A percentile compares a stretch with the other conserved stretches of the same genome.
Evolutionary conservation across 1,140 invertebrate species (phyloP).

Genomic region (Calliopsis andreniformis): DNA sequence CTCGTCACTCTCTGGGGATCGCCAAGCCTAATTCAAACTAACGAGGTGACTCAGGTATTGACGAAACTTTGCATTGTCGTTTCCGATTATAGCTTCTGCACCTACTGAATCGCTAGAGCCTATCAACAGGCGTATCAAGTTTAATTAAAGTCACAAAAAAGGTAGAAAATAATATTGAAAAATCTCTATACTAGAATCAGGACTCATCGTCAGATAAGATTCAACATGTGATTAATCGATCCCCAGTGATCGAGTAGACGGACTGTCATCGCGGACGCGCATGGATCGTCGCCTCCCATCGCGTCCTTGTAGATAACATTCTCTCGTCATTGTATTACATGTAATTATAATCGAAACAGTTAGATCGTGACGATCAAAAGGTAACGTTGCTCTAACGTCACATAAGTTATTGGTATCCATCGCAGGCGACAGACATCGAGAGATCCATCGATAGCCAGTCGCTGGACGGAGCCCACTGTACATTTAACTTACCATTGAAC

Average conservation of each 20-base stretch:
- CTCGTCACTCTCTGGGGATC: background rate
- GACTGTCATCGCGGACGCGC: background rate
- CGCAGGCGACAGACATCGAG: background rate
- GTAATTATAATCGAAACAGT: constrained; percentile 22
- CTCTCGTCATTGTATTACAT: constrained; percentile 33
- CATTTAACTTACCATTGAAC: constrained; percentile 37
- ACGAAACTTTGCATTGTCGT: too few relatives aligned
- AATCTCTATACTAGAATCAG: too few relatives aligned
- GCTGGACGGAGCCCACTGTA: constrained; percentile 41
- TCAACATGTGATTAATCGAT: too few relatives aligned
- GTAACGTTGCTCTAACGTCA: constrained; percentile 13
- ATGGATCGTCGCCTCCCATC: constrained; percentile 22
- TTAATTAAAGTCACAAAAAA: too few relatives aligned
- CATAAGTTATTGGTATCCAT: constrained; percentile 37
- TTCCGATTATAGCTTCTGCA: too few relatives aligned
- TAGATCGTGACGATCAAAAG: background rate
- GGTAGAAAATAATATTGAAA: too few relatives aligned
- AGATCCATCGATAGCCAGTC: too few relatives aligned
- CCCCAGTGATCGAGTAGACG: background rate
- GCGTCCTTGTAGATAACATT: constrained; percentile 57
- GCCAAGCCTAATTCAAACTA: too few relatives aligned
- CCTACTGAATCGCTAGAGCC: too few relatives aligned
- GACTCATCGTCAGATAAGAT: too few relatives aligned
- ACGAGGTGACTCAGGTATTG: too few relatives aligned
- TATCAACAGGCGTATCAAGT: too few relatives aligned